phyloP scores from a whole-genome alignment of 2,888 invertebrate species.

The Panopea generosa region DNA sequence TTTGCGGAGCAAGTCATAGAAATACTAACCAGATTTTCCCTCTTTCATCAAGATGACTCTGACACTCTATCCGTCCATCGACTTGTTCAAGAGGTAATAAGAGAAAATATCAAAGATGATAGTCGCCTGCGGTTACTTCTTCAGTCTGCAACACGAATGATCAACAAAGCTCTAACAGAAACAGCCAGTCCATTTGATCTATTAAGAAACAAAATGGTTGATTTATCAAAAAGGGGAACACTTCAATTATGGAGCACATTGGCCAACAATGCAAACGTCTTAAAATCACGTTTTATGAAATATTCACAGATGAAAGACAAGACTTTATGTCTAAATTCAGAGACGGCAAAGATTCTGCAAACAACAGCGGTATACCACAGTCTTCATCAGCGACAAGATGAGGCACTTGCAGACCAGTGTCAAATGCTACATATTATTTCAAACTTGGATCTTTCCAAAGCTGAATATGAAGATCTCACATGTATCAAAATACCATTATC shows the following conservation, averaged over 20 bases:
- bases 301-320: neutral
- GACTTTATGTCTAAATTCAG: slow-evolving; percentile 17
- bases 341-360: slow-evolving; percentile 19
- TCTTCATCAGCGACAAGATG: slow-evolving; percentile 37
- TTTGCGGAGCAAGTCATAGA: slow-evolving; percentile 28
- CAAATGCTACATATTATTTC: slow-evolving; percentile 36
- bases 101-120: slow-evolving; percentile 20
- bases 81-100: slow-evolving; percentile 49
- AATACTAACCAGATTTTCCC: slow-evolving; percentile 4
- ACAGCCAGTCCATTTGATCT: slow-evolving; percentile 18
- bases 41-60: too few species aligned
- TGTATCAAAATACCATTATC: slow-evolving; percentile 38
- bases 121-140: neutral
- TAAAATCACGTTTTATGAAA: slow-evolving; percentile 7
- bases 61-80: slow-evolving; percentile 26
- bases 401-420: slow-evolving; percentile 36
- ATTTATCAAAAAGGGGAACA: neutral
- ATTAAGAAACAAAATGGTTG: neutral
- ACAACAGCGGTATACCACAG: slow-evolving; percentile 32
- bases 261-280: slow-evolving; percentile 17
- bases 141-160: slow-evolving; percentile 31
- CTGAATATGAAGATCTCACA: slow-evolving; percentile 11
- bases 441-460: slow-evolving; percentile 17
- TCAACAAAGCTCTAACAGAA: slow-evolving; percentile 26
- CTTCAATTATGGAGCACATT: slow-evolving; percentile 43